phyloP scores from a whole-genome alignment of 2,113 vertebrate genomes.

The Tapirus terrestris region DNA sequence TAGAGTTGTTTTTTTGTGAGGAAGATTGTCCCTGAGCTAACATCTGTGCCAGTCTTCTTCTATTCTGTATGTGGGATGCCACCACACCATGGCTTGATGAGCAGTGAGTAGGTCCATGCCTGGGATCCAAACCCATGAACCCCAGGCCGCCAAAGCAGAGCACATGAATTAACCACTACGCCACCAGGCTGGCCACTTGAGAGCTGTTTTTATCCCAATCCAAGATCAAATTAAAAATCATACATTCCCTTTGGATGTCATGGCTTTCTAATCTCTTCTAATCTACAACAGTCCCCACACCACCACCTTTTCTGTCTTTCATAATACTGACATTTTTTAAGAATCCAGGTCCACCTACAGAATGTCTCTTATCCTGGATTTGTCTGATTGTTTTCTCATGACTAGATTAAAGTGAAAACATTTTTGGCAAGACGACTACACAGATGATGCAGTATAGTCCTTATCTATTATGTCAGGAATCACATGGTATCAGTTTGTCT shows the following conservation, averaged over 20 bases:
- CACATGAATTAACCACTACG: no score
- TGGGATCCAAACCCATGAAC: no score
- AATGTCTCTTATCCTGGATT: neutral
- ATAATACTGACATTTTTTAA: constrained; percentile 1
- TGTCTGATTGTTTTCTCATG: constrained; percentile 18
- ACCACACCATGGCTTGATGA: no score
- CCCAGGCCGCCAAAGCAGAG: no score
- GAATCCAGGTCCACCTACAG: neutral
- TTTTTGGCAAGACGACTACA: neutral
- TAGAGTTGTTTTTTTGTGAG: neutral
- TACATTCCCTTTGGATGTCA: neutral
- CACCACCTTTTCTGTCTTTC: neutral
- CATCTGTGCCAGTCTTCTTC: no score
- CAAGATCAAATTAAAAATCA: constrained; percentile 23
- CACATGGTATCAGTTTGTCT: neutral
- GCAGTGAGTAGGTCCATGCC: no score
- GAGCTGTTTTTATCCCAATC: neutral
- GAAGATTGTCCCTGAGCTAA: no score
- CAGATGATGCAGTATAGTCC: neutral
- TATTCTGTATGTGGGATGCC: no score
- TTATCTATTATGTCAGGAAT: neutral
- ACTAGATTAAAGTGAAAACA: neutral
- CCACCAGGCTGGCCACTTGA: neutral
- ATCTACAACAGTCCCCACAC: neutral
- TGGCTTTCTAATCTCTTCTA: neutral